phyloP scores from a whole-genome alignment of 1,140 invertebrate species.

The Temnothorax curvispinosus region DNA sequence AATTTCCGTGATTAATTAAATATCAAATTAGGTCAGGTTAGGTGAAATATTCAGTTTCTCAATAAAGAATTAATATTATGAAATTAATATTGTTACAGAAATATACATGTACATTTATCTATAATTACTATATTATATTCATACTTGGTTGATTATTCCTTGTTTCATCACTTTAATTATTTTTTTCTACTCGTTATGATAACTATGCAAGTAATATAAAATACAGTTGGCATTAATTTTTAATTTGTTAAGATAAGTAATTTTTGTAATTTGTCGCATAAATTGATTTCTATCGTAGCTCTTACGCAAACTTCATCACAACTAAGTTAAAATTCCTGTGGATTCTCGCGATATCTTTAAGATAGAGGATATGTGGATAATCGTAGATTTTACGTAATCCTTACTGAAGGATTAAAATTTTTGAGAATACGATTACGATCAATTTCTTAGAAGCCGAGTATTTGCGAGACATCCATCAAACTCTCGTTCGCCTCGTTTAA shows the following conservation, averaged over 20 bases:
- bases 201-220: background rate
- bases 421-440: background rate
- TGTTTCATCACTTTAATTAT: background rate
- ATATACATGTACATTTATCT: background rate
- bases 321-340: background rate
- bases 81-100: background rate
- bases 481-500: conserved; percentile 48
- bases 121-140: background rate
- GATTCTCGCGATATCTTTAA: background rate
- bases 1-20: too few species aligned
- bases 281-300: background rate
- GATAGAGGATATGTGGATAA: background rate
- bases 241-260: background rate
- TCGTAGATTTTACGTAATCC: background rate
- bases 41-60: background rate
- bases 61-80: background rate
- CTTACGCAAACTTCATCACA: background rate
- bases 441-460: conserved; percentile 44
- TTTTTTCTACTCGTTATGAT: background rate
- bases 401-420: conserved; percentile 25
- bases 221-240: background rate
- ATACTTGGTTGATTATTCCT: background rate
- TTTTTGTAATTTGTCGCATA: background rate
- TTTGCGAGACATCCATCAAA: conserved; percentile 45
- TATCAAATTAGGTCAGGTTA: too few species aligned